phyloP scores from a whole-genome alignment of 2,113 vertebrate genomes.

The Pantherophis guttatus region DNA sequence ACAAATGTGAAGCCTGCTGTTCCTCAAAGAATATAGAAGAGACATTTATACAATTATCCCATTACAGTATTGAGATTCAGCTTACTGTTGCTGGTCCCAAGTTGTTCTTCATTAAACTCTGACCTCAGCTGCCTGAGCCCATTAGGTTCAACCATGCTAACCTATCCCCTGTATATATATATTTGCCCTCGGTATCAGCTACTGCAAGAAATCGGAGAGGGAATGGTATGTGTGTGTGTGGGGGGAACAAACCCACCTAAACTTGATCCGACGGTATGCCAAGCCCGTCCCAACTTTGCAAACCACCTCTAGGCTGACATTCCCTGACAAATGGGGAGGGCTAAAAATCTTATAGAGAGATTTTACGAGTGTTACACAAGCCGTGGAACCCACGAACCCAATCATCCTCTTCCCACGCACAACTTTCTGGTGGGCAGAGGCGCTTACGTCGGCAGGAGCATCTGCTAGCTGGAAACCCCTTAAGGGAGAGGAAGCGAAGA shows the following conservation, averaged over 20 bases:
- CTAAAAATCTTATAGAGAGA: neutral
- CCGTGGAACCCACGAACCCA: neutral
- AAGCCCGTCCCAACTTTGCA: neutral
- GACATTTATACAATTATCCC: neutral
- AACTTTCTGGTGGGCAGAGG: slow-evolving; percentile 9
- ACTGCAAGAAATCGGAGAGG: neutral
- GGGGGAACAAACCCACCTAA: neutral
- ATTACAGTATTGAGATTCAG: neutral
- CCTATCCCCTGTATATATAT: neutral
- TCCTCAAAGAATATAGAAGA: neutral
- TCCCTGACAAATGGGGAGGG: neutral
- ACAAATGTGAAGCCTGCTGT: neutral
- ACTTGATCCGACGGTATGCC: neutral
- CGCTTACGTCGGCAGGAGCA: neutral
- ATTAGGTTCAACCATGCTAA: neutral
- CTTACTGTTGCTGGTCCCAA: neutral
- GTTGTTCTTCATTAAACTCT: neutral
- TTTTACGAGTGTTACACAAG: neutral
- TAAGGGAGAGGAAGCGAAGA: neutral
- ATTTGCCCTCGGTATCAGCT: neutral
- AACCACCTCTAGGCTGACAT: neutral
- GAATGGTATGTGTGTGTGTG: too few species aligned
- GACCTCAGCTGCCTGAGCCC: neutral
- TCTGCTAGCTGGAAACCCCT: neutral
- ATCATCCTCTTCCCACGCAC: neutral